A percentile compares a stretch with the other conserved stretches of the same genome.
Evolutionary conservation across 2,113 vertebrate genomes (phyloP).

Genomic region (Alligator mississippiensis): DNA sequence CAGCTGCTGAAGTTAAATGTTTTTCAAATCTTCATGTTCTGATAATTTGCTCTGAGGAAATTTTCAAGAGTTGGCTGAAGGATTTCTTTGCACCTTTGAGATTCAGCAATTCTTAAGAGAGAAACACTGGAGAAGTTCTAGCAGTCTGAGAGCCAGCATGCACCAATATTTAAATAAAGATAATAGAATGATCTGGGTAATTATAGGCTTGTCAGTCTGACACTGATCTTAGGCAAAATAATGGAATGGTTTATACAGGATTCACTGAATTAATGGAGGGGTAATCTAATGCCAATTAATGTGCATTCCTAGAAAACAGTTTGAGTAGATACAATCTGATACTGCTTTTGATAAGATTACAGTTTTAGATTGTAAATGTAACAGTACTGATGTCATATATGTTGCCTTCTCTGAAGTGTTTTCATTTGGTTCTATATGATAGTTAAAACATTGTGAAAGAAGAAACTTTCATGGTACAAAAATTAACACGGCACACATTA

Average conservation of each 20-base stretch:
- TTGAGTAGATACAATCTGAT: conserved; percentile 69
- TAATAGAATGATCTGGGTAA: conserved; percentile 72
- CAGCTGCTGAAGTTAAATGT: background rate
- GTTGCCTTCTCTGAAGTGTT: conserved; percentile 49
- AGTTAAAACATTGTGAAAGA: conserved; percentile 34
- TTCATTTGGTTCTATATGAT: conserved; percentile 32
- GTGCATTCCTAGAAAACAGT: conserved; percentile 70
- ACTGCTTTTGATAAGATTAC: conserved; percentile 1
- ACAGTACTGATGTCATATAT: conserved; percentile 63
- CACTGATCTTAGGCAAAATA: conserved; percentile 32
- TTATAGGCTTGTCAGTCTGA: conserved; percentile 66
- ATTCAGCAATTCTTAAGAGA: no score
- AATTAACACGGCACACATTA: background rate
- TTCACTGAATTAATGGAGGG: conserved; percentile 46
- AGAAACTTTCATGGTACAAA: background rate
- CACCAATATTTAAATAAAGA: conserved; percentile 38
- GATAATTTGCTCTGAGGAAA: conserved; percentile 37
- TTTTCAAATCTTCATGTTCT: conserved; percentile 48
- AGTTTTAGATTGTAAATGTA: conserved; percentile 72
- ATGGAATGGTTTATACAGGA: conserved; percentile 63
- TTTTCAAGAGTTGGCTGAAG: background rate
- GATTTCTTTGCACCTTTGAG: no score
- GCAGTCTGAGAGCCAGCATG: no score
- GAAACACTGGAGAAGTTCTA: no score
- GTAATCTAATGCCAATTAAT: conserved; percentile 75